These are phyloP conservation scores for Amblyopsis hoosieri DNA, from an alignment of 2,797 vertebrate species.

Conservation along the genomic window DNA sequence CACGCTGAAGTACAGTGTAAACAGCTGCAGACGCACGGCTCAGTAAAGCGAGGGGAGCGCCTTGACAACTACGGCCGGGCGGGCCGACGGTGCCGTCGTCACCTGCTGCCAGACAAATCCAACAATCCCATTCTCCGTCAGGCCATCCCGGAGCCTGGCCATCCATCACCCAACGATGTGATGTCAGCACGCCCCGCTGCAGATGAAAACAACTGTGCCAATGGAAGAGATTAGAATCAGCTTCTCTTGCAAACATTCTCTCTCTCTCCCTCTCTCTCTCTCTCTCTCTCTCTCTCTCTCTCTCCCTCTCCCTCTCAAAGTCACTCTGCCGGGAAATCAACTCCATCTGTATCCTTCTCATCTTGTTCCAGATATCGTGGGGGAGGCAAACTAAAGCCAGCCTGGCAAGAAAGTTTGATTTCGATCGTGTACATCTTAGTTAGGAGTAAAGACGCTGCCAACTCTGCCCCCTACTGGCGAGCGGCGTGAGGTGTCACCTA, in stretches of 20 bases:
- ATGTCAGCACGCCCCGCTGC: conserved; percentile 54
- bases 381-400: conserved; percentile 34
- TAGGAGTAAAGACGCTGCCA: conserved; percentile 12
- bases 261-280: conserved; percentile 16
- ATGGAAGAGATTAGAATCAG: conserved; percentile 63
- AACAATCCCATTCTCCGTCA: conserved; percentile 44
- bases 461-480: conserved; percentile 19
- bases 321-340: conserved; percentile 58
- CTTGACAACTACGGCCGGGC: conserved; percentile 14
- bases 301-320: conserved; percentile 30
- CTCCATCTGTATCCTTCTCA: conserved; percentile 59
- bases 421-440: conserved; percentile 31
- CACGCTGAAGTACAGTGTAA: conserved; percentile 25
- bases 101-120: conserved; percentile 46
- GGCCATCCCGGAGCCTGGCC: conserved; percentile 40
- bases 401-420: conserved; percentile 37
- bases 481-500: neutral
- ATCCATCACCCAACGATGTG: conserved; percentile 49
- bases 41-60: conserved; percentile 15
- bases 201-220: conserved; percentile 59
- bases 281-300: conserved; percentile 26
- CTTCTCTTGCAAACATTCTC: conserved; percentile 12
- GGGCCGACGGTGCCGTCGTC: conserved; percentile 8
- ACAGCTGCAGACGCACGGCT: conserved; percentile 36
- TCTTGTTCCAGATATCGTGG: conserved; percentile 17